Percentiles rank a stretch among this genome's conserved stretches.
Evolutionary conservation across 1,140 invertebrate species (phyloP).

Genomic region (Probaryconus sp.): DNA sequence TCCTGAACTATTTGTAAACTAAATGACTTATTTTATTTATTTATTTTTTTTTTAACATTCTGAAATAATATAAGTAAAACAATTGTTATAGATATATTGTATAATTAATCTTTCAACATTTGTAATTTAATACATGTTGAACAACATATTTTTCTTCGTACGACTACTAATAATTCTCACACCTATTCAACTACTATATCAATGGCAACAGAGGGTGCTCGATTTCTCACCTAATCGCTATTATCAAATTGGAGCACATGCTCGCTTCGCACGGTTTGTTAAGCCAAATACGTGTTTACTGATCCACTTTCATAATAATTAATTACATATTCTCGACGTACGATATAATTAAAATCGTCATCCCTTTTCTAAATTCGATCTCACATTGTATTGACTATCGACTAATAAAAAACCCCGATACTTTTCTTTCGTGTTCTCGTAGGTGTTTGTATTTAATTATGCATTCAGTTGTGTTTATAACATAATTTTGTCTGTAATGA

Average conservation of each 20-base stretch:
- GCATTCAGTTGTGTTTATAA: constrained; percentile 12
- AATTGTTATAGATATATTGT: no score
- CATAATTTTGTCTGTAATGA: constrained; percentile 28
- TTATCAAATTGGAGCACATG: constrained; percentile 47
- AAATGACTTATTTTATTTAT: no score
- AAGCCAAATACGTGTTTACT: constrained; percentile 22
- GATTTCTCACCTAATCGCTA: constrained; percentile 49
- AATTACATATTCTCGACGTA: constrained; percentile 12
- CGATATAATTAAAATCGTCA: not conserved
- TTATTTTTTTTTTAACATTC: no score
- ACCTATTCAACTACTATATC: constrained; percentile 21
- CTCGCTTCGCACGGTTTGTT: constrained; percentile 35
- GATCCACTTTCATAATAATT: constrained; percentile 21
- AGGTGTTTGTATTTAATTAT: constrained; percentile 8
- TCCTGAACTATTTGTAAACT: no score
- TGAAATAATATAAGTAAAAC: no score
- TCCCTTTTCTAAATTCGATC: no score
- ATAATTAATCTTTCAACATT: no score
- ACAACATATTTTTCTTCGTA: no score
- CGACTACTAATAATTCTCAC: constrained; percentile 26
- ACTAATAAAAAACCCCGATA: no score
- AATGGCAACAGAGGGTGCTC: constrained; percentile 16
- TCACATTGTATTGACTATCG: no score
- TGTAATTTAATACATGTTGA: not conserved
- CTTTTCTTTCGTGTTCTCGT: no score